Percentiles rank a stretch among this genome's conserved stretches.
Evolutionary conservation across 2,113 vertebrate species (phyloP).

Genomic region (Empidonax traillii): DNA sequence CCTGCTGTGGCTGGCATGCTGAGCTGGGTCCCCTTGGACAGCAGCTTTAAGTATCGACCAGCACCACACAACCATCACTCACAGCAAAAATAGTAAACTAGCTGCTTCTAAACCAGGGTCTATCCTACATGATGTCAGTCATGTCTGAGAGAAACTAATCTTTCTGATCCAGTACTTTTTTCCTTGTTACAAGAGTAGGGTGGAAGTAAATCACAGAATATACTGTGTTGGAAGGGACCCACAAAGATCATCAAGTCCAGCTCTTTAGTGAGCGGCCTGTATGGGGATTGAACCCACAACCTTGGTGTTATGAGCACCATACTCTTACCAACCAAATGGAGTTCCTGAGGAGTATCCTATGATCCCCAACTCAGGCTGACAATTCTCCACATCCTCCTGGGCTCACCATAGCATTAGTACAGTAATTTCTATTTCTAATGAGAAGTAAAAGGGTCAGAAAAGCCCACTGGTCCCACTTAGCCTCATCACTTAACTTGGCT

Average conservation of each 20-base stretch:
- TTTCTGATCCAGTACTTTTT: background rate
- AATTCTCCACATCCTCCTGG: background rate
- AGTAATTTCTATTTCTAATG: background rate
- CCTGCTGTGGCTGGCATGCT: rapidly evolving
- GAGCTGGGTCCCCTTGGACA: background rate
- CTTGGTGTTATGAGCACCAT: background rate
- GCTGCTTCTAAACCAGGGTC: background rate
- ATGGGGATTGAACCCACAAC: background rate
- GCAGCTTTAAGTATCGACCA: rapidly evolving
- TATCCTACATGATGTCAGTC: background rate
- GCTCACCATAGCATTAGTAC: background rate
- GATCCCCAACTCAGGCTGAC: background rate
- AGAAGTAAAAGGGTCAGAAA: background rate
- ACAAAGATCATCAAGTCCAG: background rate
- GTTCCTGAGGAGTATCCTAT: background rate
- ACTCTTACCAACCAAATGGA: background rate
- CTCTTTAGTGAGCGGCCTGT: background rate
- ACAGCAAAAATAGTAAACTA: background rate
- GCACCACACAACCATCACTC: background rate
- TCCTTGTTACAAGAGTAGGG: background rate
- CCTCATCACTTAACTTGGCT: background rate
- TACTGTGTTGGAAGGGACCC: background rate
- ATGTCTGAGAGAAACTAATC: background rate
- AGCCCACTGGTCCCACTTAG: background rate
- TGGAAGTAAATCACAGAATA: background rate